Evolutionary conservation across 2,888 invertebrate genomes (phyloP), one percentile per base, ranked within the genome.

Genomic region (Trachelus iudaicus): DNA sequence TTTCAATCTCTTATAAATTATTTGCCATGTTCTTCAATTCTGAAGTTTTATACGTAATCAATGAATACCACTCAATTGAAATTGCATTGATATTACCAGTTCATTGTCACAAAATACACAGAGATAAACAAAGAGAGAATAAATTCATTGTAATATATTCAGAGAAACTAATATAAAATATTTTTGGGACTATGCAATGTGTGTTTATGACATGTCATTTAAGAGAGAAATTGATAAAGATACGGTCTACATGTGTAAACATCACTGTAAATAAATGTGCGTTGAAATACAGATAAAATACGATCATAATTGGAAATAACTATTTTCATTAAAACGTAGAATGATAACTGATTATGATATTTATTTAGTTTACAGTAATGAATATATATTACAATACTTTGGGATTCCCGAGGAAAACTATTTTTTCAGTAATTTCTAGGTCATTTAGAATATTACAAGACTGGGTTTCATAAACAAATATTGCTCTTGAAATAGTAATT

Each of bases 321-420:
- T 56, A 56, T 56, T 56, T 23, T 56, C 23, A 56, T 23, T 56
- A 56, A 76, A 34, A 76, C 75, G 76, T 3, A 78, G 30, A 80
- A 33, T 35, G 75, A 76, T 73, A 71, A 80, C 37, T 1, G 77
- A 33, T 35, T 77, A 11, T 34, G 80, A 69, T 23, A 40, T 75
- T 12, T 75, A 30, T 30, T 73, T 73, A 73, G 56, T 6, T 1
- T 30, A 75, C 23, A 34, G 31, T 30, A 76, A 35, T 34, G 30
- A 74, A 34, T 35, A 74, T 30, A n/a, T 35, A 15, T 30, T 33
- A 74, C 13, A 13, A 74, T 23, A 74, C 35, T 23, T 15, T 30
- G 35, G 77, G 77, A 40, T 56, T 56, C 23, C 23, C 2, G 15
- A 56, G 23, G 23, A 6, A 56, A 56, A 56, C 23, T 9, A 23